phyloP scores from a whole-genome alignment of 2,113 vertebrate species.

The Nothoprocta perdicaria region DNA sequence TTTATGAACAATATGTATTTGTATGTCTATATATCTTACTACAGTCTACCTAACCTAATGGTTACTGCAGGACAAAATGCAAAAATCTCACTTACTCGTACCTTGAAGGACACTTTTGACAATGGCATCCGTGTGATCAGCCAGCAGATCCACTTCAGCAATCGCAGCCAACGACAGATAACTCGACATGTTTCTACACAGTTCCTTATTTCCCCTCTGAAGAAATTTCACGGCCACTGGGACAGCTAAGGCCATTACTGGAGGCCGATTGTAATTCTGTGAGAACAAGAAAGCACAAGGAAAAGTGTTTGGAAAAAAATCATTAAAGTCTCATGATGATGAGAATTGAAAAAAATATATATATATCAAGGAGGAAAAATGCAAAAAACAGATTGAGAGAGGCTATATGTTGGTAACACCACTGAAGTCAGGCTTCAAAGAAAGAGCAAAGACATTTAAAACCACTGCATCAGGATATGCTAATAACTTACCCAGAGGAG shows the following conservation, averaged over 20 bases:
- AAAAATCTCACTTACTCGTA: constrained; percentile 51
- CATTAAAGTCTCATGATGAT: background rate
- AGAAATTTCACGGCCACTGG: constrained; percentile 94
- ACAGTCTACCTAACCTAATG: rapidly evolving
- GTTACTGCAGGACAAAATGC: rapidly evolving
- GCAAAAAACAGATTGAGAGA: background rate
- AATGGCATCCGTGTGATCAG: constrained; percentile 88
- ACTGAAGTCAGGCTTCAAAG: background rate
- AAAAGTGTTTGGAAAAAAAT: background rate
- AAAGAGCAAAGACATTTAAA: background rate
- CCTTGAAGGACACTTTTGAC: constrained; percentile 89
- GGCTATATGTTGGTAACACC: background rate
- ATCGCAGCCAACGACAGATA: constrained; percentile 93
- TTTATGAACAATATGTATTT: background rate
- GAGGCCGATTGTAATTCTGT: constrained; percentile 91
- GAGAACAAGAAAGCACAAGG: background rate
- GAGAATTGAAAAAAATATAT: background rate
- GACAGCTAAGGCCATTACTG: constrained; percentile 92
- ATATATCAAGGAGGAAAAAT: background rate
- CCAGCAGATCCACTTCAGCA: constrained; percentile 87
- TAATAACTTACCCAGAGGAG: background rate
- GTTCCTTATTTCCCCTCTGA: constrained; percentile 86
- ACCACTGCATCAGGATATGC: background rate
- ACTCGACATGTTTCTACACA: constrained; percentile 94
- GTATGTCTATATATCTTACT: no score